Percentiles rank a stretch among this genome's conserved stretches.
Conservation (phyloP, 2,888 invertebrate species). For the Margaritifera margaritifera region DNA sequence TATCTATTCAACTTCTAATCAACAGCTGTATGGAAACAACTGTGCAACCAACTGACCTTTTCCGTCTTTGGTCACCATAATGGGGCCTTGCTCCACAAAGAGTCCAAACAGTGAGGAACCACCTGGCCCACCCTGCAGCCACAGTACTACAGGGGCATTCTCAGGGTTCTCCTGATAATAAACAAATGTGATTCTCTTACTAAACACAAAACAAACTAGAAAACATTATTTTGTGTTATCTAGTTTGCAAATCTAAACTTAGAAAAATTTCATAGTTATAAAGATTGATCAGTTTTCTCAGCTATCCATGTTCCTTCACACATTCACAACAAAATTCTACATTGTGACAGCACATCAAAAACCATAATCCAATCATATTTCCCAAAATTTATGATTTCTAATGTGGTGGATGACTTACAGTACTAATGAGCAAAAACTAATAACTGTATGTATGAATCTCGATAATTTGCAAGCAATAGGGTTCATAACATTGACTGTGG, state of each 20-base stretch:
- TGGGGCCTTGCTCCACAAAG: constrained; percentile 86
- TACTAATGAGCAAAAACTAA: no score
- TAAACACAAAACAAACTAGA: background rate
- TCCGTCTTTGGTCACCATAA: constrained; percentile 74
- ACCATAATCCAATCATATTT: no score
- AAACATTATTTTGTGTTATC: background rate
- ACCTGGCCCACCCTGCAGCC: constrained; percentile 74
- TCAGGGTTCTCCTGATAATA: constrained; percentile 45
- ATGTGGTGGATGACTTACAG: no score
- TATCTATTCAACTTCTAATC: background rate
- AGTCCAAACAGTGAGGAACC: constrained; percentile 72
- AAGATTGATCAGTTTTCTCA: no score
- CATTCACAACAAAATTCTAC: no score
- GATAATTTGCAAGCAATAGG: background rate
- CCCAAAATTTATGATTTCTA: no score
- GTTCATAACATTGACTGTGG: background rate
- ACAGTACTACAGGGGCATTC: constrained; percentile 71
- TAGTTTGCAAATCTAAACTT: background rate
- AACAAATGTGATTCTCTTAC: background rate
- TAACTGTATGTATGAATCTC: background rate
- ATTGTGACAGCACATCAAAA: no score
- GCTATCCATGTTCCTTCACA: no score
- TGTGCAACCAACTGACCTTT: constrained; percentile 48
- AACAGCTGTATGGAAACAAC: background rate
- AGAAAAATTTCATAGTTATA: no score